phyloP scores from a whole-genome alignment of 2,113 vertebrate species.

The Solea solea region DNA sequence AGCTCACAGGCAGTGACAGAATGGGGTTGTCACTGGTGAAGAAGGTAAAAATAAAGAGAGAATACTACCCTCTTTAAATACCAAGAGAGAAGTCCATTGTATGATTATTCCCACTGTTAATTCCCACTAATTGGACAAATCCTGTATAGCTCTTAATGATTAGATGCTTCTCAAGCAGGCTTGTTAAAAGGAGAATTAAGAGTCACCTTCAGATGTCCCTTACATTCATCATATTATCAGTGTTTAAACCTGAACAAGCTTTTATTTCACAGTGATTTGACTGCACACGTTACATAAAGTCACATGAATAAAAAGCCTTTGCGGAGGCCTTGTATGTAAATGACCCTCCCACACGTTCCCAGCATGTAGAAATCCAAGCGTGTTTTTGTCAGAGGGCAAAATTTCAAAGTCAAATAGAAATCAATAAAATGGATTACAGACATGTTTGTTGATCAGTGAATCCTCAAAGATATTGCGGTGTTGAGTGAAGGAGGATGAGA shows the following conservation, averaged over 20 bases:
- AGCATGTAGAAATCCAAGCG: slow-evolving; percentile 35
- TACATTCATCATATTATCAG: not conserved
- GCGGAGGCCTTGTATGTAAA: slow-evolving; percentile 42
- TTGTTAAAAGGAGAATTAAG: not conserved
- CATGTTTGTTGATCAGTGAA: slow-evolving; percentile 65
- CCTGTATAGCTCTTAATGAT: not conserved
- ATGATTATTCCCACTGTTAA: slow-evolving; percentile 14
- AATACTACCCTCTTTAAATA: slow-evolving; percentile 12
- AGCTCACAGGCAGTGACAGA: slow-evolving; percentile 30
- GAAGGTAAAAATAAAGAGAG: not conserved
- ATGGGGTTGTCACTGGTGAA: slow-evolving; percentile 35
- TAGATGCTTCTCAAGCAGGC: slow-evolving; percentile 1
- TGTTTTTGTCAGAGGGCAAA: slow-evolving; percentile 69
- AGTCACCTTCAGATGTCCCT: not conserved
- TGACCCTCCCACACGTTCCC: slow-evolving; percentile 57
- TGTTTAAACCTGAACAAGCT: slow-evolving; percentile 7
- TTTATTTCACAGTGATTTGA: not conserved
- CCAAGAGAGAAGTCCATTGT: not conserved
- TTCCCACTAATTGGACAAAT: slow-evolving; percentile 18
- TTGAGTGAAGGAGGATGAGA: not conserved
- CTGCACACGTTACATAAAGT: slow-evolving; percentile 33
- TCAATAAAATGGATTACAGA: slow-evolving; percentile 73
- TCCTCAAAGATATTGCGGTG: slow-evolving; percentile 41
- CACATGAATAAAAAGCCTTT: slow-evolving; percentile 32
- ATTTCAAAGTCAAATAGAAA: slow-evolving; percentile 82